Evolutionary conservation across 2,888 invertebrate genomes (phyloP).

Genomic region (Caenorhabditis angaria): DNA sequence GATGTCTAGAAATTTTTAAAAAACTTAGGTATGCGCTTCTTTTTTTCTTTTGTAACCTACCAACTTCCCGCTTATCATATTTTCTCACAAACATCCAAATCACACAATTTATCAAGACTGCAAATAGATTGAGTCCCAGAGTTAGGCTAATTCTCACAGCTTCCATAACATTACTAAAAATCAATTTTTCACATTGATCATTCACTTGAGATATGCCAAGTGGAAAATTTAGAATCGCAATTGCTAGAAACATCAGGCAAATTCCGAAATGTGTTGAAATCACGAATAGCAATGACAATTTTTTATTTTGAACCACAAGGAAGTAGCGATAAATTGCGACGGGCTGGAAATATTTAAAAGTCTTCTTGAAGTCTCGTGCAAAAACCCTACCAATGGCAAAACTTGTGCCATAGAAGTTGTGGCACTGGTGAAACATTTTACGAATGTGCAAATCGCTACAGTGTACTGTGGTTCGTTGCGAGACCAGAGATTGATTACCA

Average conservation of each 20-base stretch:
- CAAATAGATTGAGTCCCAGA: slow-evolving; percentile 33
- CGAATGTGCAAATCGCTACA: slow-evolving; percentile 32
- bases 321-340: slow-evolving; percentile 41
- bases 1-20: slow-evolving; percentile 18
- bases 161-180: slow-evolving; percentile 39
- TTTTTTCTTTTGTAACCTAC: slow-evolving; percentile 5
- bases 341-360: slow-evolving; percentile 20
- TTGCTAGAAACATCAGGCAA: slow-evolving; percentile 28
- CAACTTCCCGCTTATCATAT: slow-evolving; percentile 36
- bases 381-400: slow-evolving; percentile 33
- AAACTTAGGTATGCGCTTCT: not conserved
- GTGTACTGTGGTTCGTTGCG: slow-evolving; percentile 27
- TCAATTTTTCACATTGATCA: slow-evolving; percentile 31
- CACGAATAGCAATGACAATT: slow-evolving; percentile 30
- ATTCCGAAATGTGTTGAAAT: slow-evolving; percentile 28
- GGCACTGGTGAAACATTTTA: slow-evolving; percentile 38
- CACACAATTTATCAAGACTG: slow-evolving; percentile 29
- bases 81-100: slow-evolving; percentile 35
- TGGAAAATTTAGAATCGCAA: slow-evolving; percentile 31
- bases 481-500: slow-evolving; percentile 26
- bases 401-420: slow-evolving; percentile 41
- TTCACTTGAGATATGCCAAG: slow-evolving; percentile 32
- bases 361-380: no score
- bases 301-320: slow-evolving; percentile 37
- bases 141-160: slow-evolving; percentile 34